These are phyloP conservation scores for Eumerus sabulonum DNA, from an alignment of 2,888 invertebrate species.

Conservation along the genomic window DNA sequence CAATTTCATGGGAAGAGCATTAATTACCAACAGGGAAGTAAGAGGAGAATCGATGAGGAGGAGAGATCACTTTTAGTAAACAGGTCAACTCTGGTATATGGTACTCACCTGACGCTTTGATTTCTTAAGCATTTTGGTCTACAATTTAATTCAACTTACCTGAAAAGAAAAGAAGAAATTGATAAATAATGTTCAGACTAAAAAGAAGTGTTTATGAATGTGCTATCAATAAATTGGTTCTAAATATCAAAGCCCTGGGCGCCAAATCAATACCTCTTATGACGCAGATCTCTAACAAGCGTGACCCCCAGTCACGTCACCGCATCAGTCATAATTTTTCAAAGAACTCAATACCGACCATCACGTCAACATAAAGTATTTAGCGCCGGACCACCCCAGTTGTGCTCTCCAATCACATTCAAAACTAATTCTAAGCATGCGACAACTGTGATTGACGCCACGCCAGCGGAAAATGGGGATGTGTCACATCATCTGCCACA, in stretches of 20 bases:
- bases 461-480: conserved; percentile 19
- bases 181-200: no score
- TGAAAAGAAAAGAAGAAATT: not conserved
- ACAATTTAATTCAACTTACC: conserved; percentile 1
- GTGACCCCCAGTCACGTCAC: conserved; percentile 48
- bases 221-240: no score
- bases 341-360: conserved; percentile 4
- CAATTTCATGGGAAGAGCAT: no score
- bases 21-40: no score
- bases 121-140: no score
- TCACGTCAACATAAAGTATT: not conserved
- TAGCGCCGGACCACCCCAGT: conserved; percentile 52
- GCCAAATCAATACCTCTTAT: conserved; percentile 45
- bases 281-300: conserved; percentile 52
- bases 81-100: no score
- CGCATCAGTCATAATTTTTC: conserved; percentile 20
- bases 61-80: no score
- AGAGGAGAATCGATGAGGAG: no score
- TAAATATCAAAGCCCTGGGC: no score
- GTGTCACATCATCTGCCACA: conserved; percentile 2
- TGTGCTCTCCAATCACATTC: conserved; percentile 5
- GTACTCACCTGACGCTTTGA: no score
- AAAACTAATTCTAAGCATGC: conserved; percentile 38
- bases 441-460: conserved; percentile 38
- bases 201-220: no score